phyloP scores from a whole-genome alignment of 2,888 invertebrate genomes.

The Stictocephala bisonia region DNA sequence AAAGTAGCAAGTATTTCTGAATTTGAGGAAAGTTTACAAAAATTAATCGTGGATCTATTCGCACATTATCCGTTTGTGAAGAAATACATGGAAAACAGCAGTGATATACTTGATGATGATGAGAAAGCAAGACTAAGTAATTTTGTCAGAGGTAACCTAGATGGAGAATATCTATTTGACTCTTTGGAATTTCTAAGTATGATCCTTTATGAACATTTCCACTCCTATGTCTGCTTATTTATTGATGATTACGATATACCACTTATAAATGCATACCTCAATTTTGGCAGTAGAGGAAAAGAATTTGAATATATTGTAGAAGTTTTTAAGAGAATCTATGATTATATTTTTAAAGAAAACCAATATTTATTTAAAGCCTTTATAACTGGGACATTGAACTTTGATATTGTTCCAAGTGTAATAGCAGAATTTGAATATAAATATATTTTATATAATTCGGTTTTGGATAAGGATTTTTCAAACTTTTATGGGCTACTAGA shows the following conservation, averaged over 20 bases:
- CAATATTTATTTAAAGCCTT: slow-evolving; percentile 14
- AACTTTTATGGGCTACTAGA: not conserved
- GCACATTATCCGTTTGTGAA: not conserved
- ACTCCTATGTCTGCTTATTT: slow-evolving; percentile 3
- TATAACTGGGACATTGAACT: not conserved
- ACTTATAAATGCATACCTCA: not conserved
- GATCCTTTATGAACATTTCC: slow-evolving; percentile 13
- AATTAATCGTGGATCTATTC: not conserved
- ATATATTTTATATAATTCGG: not conserved
- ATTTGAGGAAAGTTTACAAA: not conserved
- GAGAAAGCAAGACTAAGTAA: not conserved
- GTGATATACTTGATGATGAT: not conserved
- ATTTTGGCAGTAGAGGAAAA: not conserved
- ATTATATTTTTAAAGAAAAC: slow-evolving; percentile 5
- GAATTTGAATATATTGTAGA: not conserved
- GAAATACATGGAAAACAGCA: slow-evolving; percentile 1
- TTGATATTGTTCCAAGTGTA: not conserved
- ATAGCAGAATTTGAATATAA: not conserved
- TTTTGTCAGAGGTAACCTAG: slow-evolving; percentile 6
- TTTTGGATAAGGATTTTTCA: not conserved
- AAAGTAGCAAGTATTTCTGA: not conserved
- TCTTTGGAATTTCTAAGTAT: slow-evolving; percentile 10
- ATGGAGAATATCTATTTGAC: not conserved
- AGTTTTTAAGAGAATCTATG: not conserved
- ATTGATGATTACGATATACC: slow-evolving; percentile 18